Base-by-base conservation (phyloP, 2,113 vertebrate genomes). In the Urocolius indicus region DNA sequence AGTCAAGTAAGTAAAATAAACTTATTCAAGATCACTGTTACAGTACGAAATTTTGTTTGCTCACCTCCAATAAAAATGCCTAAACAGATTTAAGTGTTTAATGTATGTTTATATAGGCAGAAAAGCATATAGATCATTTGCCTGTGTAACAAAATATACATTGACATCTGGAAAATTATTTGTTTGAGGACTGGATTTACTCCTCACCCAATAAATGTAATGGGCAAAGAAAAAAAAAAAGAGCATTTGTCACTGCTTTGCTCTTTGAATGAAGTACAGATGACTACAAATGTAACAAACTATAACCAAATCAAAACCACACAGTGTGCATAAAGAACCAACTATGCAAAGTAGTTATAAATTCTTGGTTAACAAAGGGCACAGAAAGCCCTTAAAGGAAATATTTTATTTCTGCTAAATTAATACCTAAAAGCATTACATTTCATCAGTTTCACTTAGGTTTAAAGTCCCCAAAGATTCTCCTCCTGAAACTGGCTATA, bases 401-500 rank as follows among this genome's bases (percentile, higher is more conserved):
- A 96, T 94, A 93, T 94, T 97, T 96, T 95, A 96, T 92, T 97
- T 97, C 94, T 95, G 89, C 88, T 87, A 96, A 96, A 97, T 93
- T 95, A 96, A 94, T 94, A 93, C 81, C 91, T 96, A 91, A 92
- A 96, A 96, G 93, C 87, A 95, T 93, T 94, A 87, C 75, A 93
- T 95, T 97, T 97, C 95, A 97, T 97, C 97, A 93, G 94, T 92
- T 97, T 96, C 96, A 93, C 96, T 97, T 97, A 95, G 59, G 94
- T 84, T 95, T 88, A 83, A 94, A 83, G 88, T 98, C 96, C 95
- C 96, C 66, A 84, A 97, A 97, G 96, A 90, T 91, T 97, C 86
- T 75, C 89, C 87, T 93, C 89, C 96, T 94, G 91, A 94, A 97
- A 97, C 95, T 95, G 94, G 96, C 95, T 97, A 92, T 98, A 98